Base-by-base conservation (phyloP, 2,888 invertebrate genomes). In the Automeris io region DNA sequence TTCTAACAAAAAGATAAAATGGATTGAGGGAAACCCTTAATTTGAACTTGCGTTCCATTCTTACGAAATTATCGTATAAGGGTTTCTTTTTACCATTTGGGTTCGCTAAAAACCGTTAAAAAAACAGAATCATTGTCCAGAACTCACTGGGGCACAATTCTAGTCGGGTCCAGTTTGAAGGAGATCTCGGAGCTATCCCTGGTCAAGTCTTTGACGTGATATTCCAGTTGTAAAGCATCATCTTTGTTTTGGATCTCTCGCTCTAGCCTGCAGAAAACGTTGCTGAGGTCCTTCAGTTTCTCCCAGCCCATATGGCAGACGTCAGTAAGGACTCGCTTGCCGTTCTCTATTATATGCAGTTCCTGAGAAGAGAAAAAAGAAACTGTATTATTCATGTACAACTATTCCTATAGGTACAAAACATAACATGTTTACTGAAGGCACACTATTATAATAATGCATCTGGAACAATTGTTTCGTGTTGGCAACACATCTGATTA, bases 221-320 rank as follows among this genome's bases (percentile, higher is more conserved):
- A 87, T 60, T 95, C 95, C 54, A 96, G 90, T 45, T 90, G 88
- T 24, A 94, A 85, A 0, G 95, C 90, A 56, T 94, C 92, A n/a
- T 90, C 87, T 73, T 97, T 97, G 64, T 96, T 95, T 44, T 89
- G 89, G 35, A 95, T 87, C 66, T 95, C 95, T 2, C 93, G 70
- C 41, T 89, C 86, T 7, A 96, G 78, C 45, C 92, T 90, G 50
- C 92, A 92, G 54, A 89, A 89, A 0, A 93, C 90, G 54, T 93
- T 93, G 48, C 91, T 91, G 8, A 95, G 71, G 23, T 92, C 90
- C 52, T 92, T 92, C 1, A 94, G 70, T 67, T 94, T 95, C 61
- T 94, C 92, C 93, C 94, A 95, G 0, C 93, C 91, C 77, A 78
- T 75, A 46, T 81, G 79, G 45, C 86, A 86, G 0, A 80, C 70